Evolutionary conservation across 2,113 vertebrate genomes (phyloP), one percentile per base, ranked within the genome.

Genomic region (Puffinus mauretanicus): DNA sequence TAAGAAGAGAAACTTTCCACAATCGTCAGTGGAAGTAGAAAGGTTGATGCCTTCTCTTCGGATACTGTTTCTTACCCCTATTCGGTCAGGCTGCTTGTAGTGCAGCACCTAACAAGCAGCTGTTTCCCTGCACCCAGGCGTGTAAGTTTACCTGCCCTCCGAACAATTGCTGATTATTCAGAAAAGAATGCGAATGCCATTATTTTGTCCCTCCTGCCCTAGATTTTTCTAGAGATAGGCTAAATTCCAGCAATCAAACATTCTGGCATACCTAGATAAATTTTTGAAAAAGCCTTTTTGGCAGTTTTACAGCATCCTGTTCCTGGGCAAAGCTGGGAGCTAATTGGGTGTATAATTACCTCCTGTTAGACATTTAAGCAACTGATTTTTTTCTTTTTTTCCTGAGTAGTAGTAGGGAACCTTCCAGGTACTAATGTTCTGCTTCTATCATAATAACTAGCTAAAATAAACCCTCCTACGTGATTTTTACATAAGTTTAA

Each of bases 291-390:
- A 94, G 65, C 67, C 21, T 93, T 94, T 55, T 94, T 98, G 92
- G 95, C 96, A 82, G 32, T 89, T 91, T 70, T 94, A 84, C 92
- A 97, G 69, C 89, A 93, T 97, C 77, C 76, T 97, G 83, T 96
- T 96, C 78, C 91, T 93, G 81, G 87, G 79, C 67, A 93, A 95
- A 96, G 87, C 94, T 90, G 82, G 62, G 73, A 96, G 87, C 85
- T 97, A 97, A 97, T 97, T 96, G 91, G 65, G 94, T 97, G 93
- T 97, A 67, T 96, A 96, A 97, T 97, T 97, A 79, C 96, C 95
- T 96, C 95, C 97, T 96, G 96, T 94, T 96, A 97, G 87, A 93
- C 65, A 85, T 89, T 95, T 94, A 88, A 90, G 55, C 72, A 82
- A 54, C 5, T 38, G 51, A 65, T 36, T 47, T 7, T 36, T 66